Conservation (phyloP, 2,113 vertebrate genomes). For the Neofelis nebulosa region DNA sequence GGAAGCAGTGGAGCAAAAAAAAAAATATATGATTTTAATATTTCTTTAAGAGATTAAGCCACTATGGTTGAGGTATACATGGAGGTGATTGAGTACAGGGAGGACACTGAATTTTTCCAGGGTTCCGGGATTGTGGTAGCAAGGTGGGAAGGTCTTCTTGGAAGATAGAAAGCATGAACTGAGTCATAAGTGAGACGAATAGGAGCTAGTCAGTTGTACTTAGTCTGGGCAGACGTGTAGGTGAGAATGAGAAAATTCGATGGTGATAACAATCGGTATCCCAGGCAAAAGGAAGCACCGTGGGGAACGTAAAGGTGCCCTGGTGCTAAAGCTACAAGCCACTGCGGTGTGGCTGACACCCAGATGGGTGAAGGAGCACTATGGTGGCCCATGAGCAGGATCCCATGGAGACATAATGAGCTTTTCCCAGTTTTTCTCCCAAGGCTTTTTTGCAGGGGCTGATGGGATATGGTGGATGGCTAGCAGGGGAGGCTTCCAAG, state of each 20-base stretch:
- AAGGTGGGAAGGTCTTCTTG: background rate
- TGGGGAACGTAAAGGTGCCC: background rate
- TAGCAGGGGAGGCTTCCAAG: background rate
- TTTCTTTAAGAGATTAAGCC: background rate
- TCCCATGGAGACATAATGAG: too few species aligned
- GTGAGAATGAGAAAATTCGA: background rate
- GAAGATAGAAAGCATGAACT: background rate
- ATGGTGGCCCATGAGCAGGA: background rate
- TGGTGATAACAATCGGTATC: accelerated
- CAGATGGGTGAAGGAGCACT: background rate
- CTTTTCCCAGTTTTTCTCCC: background rate
- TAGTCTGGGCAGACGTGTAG: background rate
- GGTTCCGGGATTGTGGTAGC: background rate
- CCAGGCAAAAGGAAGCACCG: background rate
- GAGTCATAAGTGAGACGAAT: background rate
- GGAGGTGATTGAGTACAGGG: background rate
- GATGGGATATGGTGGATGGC: too few species aligned
- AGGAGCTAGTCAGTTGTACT: background rate
- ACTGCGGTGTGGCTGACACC: too few species aligned
- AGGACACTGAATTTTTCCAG: background rate
- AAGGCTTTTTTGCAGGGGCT: background rate
- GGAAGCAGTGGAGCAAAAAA: background rate
- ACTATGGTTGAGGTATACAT: background rate
- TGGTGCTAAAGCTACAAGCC: background rate
- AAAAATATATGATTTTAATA: background rate